phyloP scores from a whole-genome alignment of 2,888 invertebrate species.

The Antheraea assamensis region DNA sequence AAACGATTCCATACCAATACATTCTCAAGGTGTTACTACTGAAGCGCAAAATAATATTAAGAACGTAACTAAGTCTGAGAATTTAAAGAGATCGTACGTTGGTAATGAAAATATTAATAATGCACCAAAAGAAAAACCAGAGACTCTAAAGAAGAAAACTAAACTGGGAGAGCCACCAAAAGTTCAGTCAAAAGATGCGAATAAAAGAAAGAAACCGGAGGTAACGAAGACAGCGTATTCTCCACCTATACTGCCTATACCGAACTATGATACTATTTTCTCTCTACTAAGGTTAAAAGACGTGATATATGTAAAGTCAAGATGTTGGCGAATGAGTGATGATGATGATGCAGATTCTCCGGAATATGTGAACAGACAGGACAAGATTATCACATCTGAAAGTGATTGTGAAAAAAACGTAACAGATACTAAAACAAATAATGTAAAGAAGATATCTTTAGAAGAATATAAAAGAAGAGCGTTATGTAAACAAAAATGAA shows the following conservation, averaged over 20 bases:
- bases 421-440: slow-evolving; percentile 2
- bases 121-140: not conserved
- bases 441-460: slow-evolving; percentile 50
- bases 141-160: not conserved
- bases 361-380: not conserved
- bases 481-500: slow-evolving; percentile 11
- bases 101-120: not conserved
- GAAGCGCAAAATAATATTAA: not conserved
- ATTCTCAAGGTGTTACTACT: not conserved
- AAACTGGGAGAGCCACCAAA: not conserved
- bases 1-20: not conserved
- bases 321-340: not conserved
- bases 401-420: not conserved
- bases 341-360: not conserved
- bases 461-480: slow-evolving; percentile 52
- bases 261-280: not conserved
- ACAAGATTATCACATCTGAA: not conserved
- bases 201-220: not conserved
- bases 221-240: not conserved
- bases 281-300: not conserved
- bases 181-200: not conserved
- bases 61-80: not conserved
- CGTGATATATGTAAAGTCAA: not conserved
- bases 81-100: not conserved
- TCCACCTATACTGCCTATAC: slow-evolving; percentile 1